Evolutionary conservation across 2,888 invertebrate species (phyloP).

Genomic region (Brenthis hecate): DNA sequence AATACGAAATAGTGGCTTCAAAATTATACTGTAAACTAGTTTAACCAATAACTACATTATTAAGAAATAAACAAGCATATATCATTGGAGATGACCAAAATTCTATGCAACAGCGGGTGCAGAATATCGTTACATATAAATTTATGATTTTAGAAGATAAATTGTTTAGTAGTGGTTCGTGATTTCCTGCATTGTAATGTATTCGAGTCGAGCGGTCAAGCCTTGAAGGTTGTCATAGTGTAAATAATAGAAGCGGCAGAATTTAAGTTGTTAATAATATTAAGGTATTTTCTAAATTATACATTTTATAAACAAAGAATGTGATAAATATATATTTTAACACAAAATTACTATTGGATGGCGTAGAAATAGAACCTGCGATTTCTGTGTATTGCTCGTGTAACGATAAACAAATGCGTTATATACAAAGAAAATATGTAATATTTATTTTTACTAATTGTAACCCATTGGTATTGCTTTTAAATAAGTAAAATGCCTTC

Average conservation of each 20-base stretch:
- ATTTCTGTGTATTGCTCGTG: too few relatives aligned
- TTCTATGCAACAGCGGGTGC: slow-evolving; percentile 53
- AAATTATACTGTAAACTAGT: slow-evolving; percentile 13
- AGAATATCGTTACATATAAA: slow-evolving; percentile 73
- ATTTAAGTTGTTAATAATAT: too few relatives aligned
- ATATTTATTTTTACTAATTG: too few relatives aligned
- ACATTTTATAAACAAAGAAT: too few relatives aligned
- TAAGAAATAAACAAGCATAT: slow-evolving; percentile 26
- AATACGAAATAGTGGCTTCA: background rate
- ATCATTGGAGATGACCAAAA: slow-evolving; percentile 29
- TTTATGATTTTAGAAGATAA: slow-evolving; percentile 77
- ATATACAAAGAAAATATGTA: too few relatives aligned
- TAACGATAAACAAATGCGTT: too few relatives aligned
- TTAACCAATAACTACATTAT: slow-evolving; percentile 5
- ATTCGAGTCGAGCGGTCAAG: slow-evolving; percentile 62
- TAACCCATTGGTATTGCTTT: too few relatives aligned
- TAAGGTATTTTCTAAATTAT: too few relatives aligned
- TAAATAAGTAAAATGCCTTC: too few relatives aligned
- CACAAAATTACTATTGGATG: too few relatives aligned
- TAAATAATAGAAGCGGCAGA: slow-evolving; percentile 45
- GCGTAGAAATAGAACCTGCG: too few relatives aligned
- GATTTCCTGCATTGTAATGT: slow-evolving; percentile 79
- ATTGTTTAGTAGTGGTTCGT: slow-evolving; percentile 73
- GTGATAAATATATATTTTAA: too few relatives aligned
- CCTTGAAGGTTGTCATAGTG: slow-evolving; percentile 71